Conservation (phyloP, 2,113 vertebrate genomes). For the Zootoca vivipara region DNA sequence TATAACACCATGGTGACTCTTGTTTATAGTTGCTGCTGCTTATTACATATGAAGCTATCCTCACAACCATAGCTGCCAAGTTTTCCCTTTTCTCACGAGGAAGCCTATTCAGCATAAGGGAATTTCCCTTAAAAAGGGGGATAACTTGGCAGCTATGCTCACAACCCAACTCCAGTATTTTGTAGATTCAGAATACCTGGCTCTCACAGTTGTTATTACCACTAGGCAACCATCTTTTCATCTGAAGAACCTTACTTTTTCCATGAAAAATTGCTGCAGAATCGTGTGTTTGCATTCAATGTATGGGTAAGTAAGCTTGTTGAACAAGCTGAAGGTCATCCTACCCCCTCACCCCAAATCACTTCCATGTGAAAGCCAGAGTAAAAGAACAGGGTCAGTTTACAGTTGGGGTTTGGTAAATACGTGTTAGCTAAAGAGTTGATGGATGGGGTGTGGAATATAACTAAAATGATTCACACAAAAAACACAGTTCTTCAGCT, state of each 20-base stretch:
- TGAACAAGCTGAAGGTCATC: background rate
- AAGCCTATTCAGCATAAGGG: no score
- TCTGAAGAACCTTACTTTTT: background rate
- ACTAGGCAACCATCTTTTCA: background rate
- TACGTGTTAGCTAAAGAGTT: background rate
- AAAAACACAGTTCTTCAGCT: background rate
- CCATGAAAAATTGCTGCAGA: background rate
- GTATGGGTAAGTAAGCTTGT: background rate
- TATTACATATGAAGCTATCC: background rate
- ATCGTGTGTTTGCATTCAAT: background rate
- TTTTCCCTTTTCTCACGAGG: no score
- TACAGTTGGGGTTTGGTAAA: background rate
- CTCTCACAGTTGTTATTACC: background rate
- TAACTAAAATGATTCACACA: background rate
- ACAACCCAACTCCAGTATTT: no score
- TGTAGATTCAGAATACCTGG: background rate
- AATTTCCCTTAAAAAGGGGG: no score
- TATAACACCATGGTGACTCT: background rate
- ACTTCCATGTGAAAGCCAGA: background rate
- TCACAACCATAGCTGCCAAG: no score
- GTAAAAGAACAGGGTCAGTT: background rate
- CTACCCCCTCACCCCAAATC: background rate
- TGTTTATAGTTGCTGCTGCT: background rate
- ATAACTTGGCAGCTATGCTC: background rate
- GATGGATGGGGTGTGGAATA: background rate